phyloP scores from a whole-genome alignment of 1,140 invertebrate genomes.

The Kradibia gibbosae region DNA sequence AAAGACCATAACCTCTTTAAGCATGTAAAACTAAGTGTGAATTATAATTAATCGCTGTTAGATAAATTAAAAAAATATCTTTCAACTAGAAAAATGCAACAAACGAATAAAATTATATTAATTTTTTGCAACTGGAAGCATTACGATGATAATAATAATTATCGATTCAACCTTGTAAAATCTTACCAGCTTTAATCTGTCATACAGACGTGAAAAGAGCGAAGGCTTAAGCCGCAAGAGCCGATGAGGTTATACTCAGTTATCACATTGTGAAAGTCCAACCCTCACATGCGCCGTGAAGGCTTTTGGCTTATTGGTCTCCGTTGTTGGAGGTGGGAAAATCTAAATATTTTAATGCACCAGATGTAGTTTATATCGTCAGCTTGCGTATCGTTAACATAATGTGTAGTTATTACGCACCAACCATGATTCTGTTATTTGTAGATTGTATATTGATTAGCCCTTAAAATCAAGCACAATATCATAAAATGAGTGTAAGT shows the following conservation, averaged over 20 bases:
- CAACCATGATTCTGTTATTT: no score
- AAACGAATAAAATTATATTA: not conserved
- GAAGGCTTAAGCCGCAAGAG: no score
- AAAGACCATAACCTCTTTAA: conserved; percentile 46
- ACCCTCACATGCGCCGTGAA: no score
- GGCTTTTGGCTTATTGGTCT: no score
- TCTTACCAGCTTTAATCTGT: conserved; percentile 56
- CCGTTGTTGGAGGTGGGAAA: no score
- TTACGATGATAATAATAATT: conserved; percentile 26
- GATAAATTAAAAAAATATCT: conserved; percentile 11
- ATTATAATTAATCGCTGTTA: not conserved
- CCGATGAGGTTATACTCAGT: conserved; percentile 31
- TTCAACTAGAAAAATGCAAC: not conserved
- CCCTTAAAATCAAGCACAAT: no score
- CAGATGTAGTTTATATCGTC: no score
- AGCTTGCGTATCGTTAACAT: no score
- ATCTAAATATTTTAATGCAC: no score
- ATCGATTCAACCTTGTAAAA: conserved; percentile 52
- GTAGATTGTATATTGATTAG: no score
- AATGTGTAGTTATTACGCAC: no score
- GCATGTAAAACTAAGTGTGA: conserved; percentile 12
- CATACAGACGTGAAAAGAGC: conserved; percentile 56
- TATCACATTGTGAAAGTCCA: not conserved
- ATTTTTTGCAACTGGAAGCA: not conserved
- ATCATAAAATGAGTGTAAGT: no score